Percentiles rank a stretch among this genome's conserved stretches.
Evolutionary conservation across 1,140 invertebrate genomes (phyloP).

Genomic region (Danaus plexippus): DNA sequence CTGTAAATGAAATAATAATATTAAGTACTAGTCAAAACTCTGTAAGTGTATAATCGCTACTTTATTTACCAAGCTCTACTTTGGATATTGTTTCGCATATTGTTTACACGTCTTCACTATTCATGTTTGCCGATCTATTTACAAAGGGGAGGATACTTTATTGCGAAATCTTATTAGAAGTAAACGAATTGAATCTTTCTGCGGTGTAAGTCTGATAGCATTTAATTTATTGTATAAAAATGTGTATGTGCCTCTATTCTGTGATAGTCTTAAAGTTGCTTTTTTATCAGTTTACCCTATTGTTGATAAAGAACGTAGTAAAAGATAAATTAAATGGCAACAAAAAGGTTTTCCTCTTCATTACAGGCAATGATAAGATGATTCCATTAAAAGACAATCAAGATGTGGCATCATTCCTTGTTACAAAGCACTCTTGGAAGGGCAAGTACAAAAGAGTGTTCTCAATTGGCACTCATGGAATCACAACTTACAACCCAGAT

Average conservation of each 20-base stretch:
- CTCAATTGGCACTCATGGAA: conserved; percentile 94
- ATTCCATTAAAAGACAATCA: conserved; percentile 90
- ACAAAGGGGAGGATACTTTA: conserved; percentile 61
- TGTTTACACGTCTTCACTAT: conserved; percentile 65
- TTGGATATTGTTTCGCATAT: conserved; percentile 30
- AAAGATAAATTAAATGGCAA: too few species aligned
- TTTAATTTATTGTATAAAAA: not conserved
- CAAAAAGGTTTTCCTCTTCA: too few species aligned
- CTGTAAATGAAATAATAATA: conserved; percentile 31
- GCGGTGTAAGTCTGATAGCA: conserved; percentile 7
- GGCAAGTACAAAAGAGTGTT: conserved; percentile 99
- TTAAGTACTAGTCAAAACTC: conserved; percentile 25
- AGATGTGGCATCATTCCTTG: conserved; percentile 93
- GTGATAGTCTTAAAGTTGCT: conserved; percentile 2
- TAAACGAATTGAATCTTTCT: too few species aligned
- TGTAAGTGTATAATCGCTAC: conserved; percentile 39
- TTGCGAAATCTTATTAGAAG: conserved; percentile 8
- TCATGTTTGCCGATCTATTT: conserved; percentile 47
- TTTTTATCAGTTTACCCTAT: conserved; percentile 13
- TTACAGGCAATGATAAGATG: conserved; percentile 77
- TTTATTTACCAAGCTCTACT: conserved; percentile 8
- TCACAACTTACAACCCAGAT: conserved; percentile 97
- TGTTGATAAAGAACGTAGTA: too few species aligned
- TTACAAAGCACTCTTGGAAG: conserved; percentile 97
- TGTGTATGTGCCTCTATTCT: conserved; percentile 1